Base-by-base conservation (phyloP, 2,797 vertebrate genomes). In the Prunella strophiata region DNA sequence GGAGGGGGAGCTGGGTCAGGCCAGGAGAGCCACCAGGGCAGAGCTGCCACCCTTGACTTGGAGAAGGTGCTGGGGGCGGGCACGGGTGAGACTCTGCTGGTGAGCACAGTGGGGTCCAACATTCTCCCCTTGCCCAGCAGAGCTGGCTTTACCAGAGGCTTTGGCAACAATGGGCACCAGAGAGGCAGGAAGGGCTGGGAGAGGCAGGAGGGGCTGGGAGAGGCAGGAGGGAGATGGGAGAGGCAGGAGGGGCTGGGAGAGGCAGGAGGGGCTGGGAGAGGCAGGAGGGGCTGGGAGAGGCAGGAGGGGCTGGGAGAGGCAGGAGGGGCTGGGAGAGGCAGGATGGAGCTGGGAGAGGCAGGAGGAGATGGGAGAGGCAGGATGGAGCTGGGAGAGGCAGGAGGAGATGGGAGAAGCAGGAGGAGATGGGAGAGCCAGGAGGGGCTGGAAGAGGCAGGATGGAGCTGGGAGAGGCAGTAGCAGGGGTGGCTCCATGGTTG, bases 1-100 rank as follows among this genome's bases (percentile, higher is more conserved):
- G 7, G 5, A 40, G 2, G 2, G 58, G 38, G 66, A 57, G 47
- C 0, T 1, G 50, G 42, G 47, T 20, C 38, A 4, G 40, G 7
- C 1, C 2, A 0, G 25, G 63, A 77, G 25, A 65, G 47, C 21
- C 13, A 75, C 19, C 3, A 3, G n/a, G 52, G 45, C 38, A 55
- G 63, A 76, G 70, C 4, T 17, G 15, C 38, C 55, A 27, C 9
- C 21, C 29, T 0, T 12, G 27, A 45, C 16, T 4, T 40, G 54
- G 52, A 52, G 40, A 30, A 22, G 11, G 11, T 48, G 38, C 47
- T n/a, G 10, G 22, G 42, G 58, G 7, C 8, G 3, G 57, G 54
- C 38, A 21, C 38, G 34, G 32, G 62, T 3, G 34, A 85, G 36
- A 40, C 3, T 2, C 40, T 3, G 6, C n/a, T 22, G 62, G 8